Evolutionary conservation across 2,797 vertebrate genomes (phyloP).

Genomic region (Nannoperca australis): DNA sequence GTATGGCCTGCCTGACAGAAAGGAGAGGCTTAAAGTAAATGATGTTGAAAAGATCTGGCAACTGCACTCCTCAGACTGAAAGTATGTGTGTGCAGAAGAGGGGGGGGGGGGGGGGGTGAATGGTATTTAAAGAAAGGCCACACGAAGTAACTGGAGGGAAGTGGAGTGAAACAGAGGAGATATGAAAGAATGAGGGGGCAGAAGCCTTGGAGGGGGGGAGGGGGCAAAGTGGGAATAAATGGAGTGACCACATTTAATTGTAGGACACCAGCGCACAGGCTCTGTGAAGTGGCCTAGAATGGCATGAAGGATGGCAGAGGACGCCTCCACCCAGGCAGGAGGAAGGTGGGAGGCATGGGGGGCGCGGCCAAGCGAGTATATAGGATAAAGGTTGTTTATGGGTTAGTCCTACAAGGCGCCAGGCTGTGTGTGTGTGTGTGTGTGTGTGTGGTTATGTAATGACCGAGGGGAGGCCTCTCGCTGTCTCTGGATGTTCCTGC

Average conservation of each 20-base stretch:
- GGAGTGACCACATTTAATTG: constrained; percentile 61
- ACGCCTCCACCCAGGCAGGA: not conserved
- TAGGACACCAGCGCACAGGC: constrained; percentile 27
- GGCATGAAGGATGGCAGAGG: constrained; percentile 19
- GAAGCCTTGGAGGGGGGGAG: not conserved
- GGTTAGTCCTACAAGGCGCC: constrained; percentile 46
- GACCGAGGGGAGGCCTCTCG: constrained; percentile 20
- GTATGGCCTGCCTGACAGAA: constrained; percentile 26
- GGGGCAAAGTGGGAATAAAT: constrained; percentile 37
- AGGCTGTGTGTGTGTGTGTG: constrained; percentile 20
- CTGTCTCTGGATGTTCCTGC: constrained; percentile 44
- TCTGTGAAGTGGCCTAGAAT: constrained; percentile 66
- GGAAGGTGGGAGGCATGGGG: constrained; percentile 20
- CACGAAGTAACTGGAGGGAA: constrained; percentile 49
- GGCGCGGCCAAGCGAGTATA: constrained; percentile 51
- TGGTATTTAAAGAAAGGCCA: constrained; percentile 29
- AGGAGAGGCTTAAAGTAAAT: constrained; percentile 45
- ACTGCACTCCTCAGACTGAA: constrained; percentile 20
- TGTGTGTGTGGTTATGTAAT: constrained; percentile 65
- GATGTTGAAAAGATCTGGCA: constrained; percentile 63
- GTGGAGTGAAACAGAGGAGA: constrained; percentile 64
- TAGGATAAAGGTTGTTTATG: constrained; percentile 63
- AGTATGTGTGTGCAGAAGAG: constrained; percentile 28
- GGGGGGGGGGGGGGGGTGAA: constrained; percentile 1
- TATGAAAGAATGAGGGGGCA: constrained; percentile 54